A percentile compares a stretch with the other conserved stretches of the same genome.
Conservation (phyloP, 2,797 vertebrate species). For the Brachyrhaphis roseni region DNA sequence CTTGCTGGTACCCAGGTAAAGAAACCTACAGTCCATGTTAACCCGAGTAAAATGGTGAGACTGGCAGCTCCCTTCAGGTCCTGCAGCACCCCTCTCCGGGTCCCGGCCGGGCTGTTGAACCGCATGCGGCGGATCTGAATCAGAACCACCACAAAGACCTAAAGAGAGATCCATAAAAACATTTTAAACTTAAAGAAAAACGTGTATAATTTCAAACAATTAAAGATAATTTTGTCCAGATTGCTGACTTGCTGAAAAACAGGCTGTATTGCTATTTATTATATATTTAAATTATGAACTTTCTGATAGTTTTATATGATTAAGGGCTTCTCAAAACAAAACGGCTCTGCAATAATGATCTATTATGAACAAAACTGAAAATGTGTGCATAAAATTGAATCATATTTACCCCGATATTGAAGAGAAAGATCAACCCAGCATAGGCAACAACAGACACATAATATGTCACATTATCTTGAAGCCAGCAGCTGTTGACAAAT, state of each 20-base stretch:
- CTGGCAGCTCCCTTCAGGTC: constrained; percentile 86
- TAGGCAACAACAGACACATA: constrained; percentile 88
- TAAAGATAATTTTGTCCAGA: background rate
- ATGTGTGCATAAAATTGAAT: background rate
- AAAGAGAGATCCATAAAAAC: background rate
- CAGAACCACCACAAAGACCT: constrained; percentile 88
- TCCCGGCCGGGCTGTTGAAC: constrained; percentile 76
- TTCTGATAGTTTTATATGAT: background rate
- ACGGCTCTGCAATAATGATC: background rate
- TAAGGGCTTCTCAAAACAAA: background rate
- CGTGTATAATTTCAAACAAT: background rate
- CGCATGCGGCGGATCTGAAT: constrained; percentile 85
- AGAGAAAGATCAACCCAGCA: constrained; percentile 83
- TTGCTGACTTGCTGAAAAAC: background rate
- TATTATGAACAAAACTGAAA: background rate
- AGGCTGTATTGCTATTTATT: background rate
- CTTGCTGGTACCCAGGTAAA: constrained; percentile 84
- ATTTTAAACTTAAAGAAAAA: background rate
- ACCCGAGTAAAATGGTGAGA: constrained; percentile 87
- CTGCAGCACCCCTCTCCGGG: constrained; percentile 73
- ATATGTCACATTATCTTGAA: constrained; percentile 83
- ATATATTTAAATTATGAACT: background rate
- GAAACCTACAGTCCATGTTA: constrained; percentile 89
- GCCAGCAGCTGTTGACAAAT: constrained; percentile 85
- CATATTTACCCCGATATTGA: constrained; percentile 77